Evolutionary conservation across 2,113 vertebrate genomes (phyloP).

Genomic region (Ceyx margarethae): DNA sequence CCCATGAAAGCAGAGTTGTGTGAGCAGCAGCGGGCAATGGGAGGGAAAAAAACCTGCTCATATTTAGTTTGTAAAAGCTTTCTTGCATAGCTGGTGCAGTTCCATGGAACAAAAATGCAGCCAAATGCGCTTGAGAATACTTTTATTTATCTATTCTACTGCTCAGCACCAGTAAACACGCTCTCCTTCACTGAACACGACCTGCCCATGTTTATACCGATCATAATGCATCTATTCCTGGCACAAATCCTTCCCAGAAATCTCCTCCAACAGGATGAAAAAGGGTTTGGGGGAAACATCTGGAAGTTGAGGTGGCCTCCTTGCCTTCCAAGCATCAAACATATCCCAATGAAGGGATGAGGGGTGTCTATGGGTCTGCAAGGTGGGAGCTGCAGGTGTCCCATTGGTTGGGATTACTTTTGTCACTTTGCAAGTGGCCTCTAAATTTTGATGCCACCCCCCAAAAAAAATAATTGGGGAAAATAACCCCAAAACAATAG

Average conservation of each 20-base stretch:
- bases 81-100: neutral
- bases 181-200: neutral
- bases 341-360: neutral
- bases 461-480: neutral
- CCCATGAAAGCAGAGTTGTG: neutral
- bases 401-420: neutral
- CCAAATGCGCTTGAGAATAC: neutral
- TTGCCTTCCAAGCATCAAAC: neutral
- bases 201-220: neutral
- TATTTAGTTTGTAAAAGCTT: neutral
- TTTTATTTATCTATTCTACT: neutral
- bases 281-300: neutral
- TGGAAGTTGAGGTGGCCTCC: neutral
- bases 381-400: neutral
- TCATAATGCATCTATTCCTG: neutral
- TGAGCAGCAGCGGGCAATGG: neutral
- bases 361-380: neutral
- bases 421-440: neutral
- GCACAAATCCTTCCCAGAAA: neutral
- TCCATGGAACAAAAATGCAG: neutral
- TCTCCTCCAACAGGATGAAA: neutral
- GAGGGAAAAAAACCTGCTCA: fast-evolving
- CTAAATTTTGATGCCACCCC: neutral
- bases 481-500: neutral
- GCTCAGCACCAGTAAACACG: conserved; percentile 14